Conservation (phyloP, 2,113 vertebrate species). For the Xenopus tropicalis region UCB_Xtro_10.0 CM004445.2:38813001-38813500, state of each 20-base stretch:
- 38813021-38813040: too few relatives aligned
- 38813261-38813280: not conserved
- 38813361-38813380: not conserved
- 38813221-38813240: not conserved
- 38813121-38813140: not conserved
- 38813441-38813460: not conserved
- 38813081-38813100: too few relatives aligned
- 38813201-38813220: not conserved
- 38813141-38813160: not conserved
- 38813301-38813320: not conserved
- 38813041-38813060: too few relatives aligned
- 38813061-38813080: too few relatives aligned
- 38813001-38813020: too few relatives aligned
- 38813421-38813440: not conserved
- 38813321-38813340: not conserved
- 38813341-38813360: not conserved
- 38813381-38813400: not conserved
- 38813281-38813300: not conserved
- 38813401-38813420: not conserved
- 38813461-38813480: not conserved
- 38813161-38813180: too few relatives aligned
- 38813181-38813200: not conserved
- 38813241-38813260: not conserved
- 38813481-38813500: too few relatives aligned
- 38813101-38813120: not conserved